Conservation (phyloP, 2,888 invertebrate genomes). For the Chironomus riparius region DNA sequence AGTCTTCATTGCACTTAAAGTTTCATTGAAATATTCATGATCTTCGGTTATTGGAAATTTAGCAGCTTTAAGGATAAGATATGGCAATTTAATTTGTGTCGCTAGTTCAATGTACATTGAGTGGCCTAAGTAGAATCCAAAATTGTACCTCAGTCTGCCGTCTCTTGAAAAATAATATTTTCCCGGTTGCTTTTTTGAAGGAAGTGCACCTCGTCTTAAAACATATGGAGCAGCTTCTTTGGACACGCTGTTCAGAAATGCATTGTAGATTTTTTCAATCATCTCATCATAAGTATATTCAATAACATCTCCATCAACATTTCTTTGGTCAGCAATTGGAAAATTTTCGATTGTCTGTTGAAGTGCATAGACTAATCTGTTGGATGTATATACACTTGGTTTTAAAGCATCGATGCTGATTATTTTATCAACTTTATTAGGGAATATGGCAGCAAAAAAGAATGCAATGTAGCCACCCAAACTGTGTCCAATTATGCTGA, state of each 20-base stretch:
- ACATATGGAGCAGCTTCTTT: conserved; percentile 48
- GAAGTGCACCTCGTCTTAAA: conserved; percentile 48
- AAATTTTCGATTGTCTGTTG: conserved; percentile 46
- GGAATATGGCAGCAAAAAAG: conserved; percentile 52
- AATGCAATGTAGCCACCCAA: conserved; percentile 55
- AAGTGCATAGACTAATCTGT: not conserved
- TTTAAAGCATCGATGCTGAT: conserved; percentile 4
- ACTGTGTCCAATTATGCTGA: conserved; percentile 60
- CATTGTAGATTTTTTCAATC: conserved; percentile 47
- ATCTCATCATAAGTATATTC: conserved; percentile 53
- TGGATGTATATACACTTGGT: not conserved
- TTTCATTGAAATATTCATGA: conserved; percentile 32
- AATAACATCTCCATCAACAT: conserved; percentile 36
- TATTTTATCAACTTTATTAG: conserved; percentile 41
- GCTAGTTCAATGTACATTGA: conserved; percentile 50
- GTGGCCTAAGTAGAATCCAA: conserved; percentile 32
- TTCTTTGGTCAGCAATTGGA: conserved; percentile 47
- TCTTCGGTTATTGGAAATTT: conserved; percentile 37
- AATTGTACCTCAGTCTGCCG: conserved; percentile 48
- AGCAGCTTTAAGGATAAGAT: conserved; percentile 53
- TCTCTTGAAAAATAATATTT: conserved; percentile 58
- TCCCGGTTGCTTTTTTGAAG: conserved; percentile 48
- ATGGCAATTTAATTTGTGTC: conserved; percentile 50
- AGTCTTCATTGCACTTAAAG: conserved; percentile 47
- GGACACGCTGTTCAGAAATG: conserved; percentile 49